These are phyloP conservation scores for Pseudobourletiella spinata DNA, from an alignment of 1,140 invertebrate genomes.

Conservation along the genomic window DNA sequence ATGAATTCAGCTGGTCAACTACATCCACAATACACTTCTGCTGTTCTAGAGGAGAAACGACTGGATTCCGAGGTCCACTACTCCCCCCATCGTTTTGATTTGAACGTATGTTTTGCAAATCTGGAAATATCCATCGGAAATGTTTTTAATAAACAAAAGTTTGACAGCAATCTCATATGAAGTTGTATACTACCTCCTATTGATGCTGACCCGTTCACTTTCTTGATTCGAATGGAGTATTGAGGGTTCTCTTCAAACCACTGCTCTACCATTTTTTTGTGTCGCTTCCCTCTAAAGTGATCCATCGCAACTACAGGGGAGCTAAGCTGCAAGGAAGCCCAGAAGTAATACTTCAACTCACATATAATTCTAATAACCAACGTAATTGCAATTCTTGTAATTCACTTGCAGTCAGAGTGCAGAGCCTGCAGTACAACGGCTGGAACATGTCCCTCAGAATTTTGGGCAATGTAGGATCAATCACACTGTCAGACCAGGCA, in stretches of 20 bases:
- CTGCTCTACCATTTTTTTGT: slow-evolving; percentile 14
- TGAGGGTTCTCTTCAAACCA: slow-evolving; percentile 24
- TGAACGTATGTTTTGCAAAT: too few relatives aligned
- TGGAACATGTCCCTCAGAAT: slow-evolving; percentile 28
- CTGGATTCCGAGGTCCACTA: too few relatives aligned
- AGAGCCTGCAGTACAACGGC: slow-evolving; percentile 27
- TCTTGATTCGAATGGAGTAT: too few relatives aligned
- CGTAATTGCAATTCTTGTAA: not conserved
- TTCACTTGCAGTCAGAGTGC: slow-evolving; percentile 17
- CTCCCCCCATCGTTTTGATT: too few relatives aligned
- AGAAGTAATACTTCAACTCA: not conserved
- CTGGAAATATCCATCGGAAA: too few relatives aligned
- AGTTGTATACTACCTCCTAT: too few relatives aligned
- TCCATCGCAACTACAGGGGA: slow-evolving; percentile 25
- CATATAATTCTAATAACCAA: not conserved
- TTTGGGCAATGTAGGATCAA: slow-evolving; percentile 19
- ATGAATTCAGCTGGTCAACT: too few relatives aligned
- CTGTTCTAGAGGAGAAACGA: too few relatives aligned
- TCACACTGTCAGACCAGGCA: slow-evolving; percentile 12
- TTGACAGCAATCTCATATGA: too few relatives aligned
- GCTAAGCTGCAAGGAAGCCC: slow-evolving; percentile 9
- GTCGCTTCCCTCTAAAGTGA: slow-evolving; percentile 29
- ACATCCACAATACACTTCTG: too few relatives aligned
- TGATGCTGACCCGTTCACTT: too few relatives aligned
- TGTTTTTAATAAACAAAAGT: too few relatives aligned